These are phyloP conservation scores for Cephalopholis sonnerati DNA, from an alignment of 2,113 vertebrate species.

Conservation along the genomic window DNA sequence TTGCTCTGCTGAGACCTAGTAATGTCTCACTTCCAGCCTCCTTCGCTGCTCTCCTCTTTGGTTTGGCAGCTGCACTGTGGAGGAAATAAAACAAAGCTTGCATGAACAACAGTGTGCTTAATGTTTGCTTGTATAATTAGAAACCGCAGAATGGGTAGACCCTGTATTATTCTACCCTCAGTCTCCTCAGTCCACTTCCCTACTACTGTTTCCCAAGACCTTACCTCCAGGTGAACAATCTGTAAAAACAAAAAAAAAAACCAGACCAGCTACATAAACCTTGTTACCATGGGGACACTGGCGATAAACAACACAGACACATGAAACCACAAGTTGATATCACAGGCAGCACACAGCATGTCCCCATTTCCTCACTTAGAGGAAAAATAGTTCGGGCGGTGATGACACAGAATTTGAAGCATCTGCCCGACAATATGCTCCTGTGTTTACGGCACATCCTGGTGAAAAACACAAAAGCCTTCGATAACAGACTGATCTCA, in stretches of 20 bases:
- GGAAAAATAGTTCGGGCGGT: background rate
- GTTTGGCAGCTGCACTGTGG: conserved; percentile 2
- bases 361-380: conserved; percentile 39
- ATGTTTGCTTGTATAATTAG: conserved; percentile 27
- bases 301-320: conserved; percentile 24
- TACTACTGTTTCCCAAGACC: background rate
- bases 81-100: conserved; percentile 22
- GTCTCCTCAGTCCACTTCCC: background rate
- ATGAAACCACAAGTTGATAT: conserved; percentile 22
- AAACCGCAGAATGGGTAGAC: conserved; percentile 8
- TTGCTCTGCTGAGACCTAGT: conserved; percentile 6
- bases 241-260: background rate
- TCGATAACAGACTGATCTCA: background rate
- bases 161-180: background rate
- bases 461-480: conserved; percentile 8
- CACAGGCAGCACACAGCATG: background rate
- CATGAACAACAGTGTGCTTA: background rate
- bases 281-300: conserved; percentile 34
- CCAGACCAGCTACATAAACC: background rate
- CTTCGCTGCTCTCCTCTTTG: conserved; percentile 6
- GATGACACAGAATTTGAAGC: conserved; percentile 21
- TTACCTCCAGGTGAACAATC: conserved; percentile 12
- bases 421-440: conserved; percentile 7
- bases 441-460: background rate
- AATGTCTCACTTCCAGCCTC: conserved; percentile 27